Conservation (phyloP, 2,888 invertebrate genomes). For the Embidobia sp. region DNA sequence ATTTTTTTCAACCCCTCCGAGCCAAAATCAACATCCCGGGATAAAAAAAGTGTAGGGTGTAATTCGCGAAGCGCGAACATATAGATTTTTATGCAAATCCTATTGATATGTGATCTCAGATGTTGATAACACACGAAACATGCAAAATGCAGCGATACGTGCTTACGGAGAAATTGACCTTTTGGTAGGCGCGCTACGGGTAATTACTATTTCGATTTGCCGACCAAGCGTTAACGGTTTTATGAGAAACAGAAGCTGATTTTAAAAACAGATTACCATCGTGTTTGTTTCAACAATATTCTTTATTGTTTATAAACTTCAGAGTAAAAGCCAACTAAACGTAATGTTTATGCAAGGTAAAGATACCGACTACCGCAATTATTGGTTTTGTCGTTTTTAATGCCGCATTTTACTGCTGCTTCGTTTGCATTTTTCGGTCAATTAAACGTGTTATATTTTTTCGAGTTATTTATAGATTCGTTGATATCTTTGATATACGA, state of each 20-base stretch:
- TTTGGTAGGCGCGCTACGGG: conserved; percentile 40
- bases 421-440: too few relatives aligned
- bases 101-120: conserved; percentile 79
- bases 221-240: conserved; percentile 46
- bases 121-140: conserved; percentile 67
- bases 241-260: not conserved
- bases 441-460: too few relatives aligned
- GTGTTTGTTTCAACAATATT: not conserved
- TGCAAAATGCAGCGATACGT: conserved; percentile 56
- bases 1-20: conserved; percentile 58
- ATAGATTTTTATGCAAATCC: conserved; percentile 81
- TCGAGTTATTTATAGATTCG: too few relatives aligned
- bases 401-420: too few relatives aligned
- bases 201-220: conserved; percentile 55
- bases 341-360: too few relatives aligned
- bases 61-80: conserved; percentile 71
- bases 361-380: too few relatives aligned
- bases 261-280: not conserved
- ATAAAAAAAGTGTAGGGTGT: conserved; percentile 67
- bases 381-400: too few relatives aligned
- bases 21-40: conserved; percentile 63
- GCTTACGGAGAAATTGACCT: conserved; percentile 62
- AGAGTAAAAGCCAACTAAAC: too few relatives aligned
- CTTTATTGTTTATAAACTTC: too few relatives aligned
- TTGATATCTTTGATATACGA: too few relatives aligned